Evolutionary conservation across 2,113 vertebrate genomes (phyloP), one percentile per base, ranked within the genome.

Genomic region (Barnardius zonarius): DNA sequence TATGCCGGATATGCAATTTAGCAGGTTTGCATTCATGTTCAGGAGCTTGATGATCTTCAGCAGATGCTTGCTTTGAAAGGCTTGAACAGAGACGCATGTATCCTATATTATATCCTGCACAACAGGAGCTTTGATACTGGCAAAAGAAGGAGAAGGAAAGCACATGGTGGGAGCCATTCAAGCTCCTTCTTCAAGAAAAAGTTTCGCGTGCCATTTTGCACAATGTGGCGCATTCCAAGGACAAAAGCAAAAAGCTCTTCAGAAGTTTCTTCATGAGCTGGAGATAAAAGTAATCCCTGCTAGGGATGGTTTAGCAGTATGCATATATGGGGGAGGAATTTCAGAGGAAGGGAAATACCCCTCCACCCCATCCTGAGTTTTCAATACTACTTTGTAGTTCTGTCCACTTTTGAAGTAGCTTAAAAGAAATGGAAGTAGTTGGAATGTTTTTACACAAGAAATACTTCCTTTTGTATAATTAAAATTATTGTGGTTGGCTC

Each of bases 311-410:
- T 96, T 92, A 96, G 83, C 86, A 93, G 88, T 51, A 86, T 92
- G 93, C 93, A 93, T 90, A 85, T 82, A 87, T 80, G 95, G 96
- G 83, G 93, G 88, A 96, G 92, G 96, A 96, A 97, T 95, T 97
- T 96, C 95, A 96, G 92, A 96, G 74, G 74, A 97, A 95, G 96
- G 95, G 96, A 97, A 97, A 96, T 96, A 97, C 96, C 92, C 96
- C 66, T 92, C 93, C 91, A 89, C 88, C 96, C 95, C 86, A 95
- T 96, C 95, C 96, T 93, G 96, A 84, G 83, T 95, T 96, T 96
- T 93, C 77, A 92, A 64, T 59, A 67, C 39, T 89, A 92, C 96
- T 97, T 96, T 97, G 96, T 96, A 96, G 92, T 94, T 88, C 86
- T 97, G 95, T 95, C 93, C 92, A 92, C 96, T 97, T 96, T 97